Conservation (phyloP, 2,113 vertebrate genomes). For the Ia io region DNA sequence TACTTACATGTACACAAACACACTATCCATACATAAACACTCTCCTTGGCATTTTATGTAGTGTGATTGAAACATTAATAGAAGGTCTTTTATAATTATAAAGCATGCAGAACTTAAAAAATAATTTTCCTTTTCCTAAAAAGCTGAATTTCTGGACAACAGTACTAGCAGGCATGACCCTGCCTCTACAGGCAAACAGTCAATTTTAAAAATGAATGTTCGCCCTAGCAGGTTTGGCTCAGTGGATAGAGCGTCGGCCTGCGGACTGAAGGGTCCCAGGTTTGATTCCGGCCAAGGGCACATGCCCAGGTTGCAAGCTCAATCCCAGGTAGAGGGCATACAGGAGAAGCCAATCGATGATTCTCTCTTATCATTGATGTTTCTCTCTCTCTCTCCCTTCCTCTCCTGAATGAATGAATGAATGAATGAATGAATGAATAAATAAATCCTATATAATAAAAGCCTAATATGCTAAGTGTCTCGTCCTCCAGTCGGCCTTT, state of each 20-base stretch:
- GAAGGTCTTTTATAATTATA: not conserved
- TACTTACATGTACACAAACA: not conserved
- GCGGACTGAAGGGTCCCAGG: no score
- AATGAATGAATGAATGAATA: not conserved
- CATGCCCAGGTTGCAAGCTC: no score
- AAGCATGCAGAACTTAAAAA: not conserved
- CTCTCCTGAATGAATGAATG: no score
- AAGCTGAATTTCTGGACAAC: not conserved
- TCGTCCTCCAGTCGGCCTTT: no score
- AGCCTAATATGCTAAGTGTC: no score
- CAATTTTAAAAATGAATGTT: not conserved
- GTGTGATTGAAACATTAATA: not conserved
- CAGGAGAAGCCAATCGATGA: no score
- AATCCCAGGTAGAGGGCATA: no score
- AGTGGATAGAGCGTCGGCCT: no score
- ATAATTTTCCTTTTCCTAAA: constrained; percentile 24
- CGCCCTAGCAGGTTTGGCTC: no score
- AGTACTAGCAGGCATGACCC: not conserved
- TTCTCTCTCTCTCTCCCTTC: no score
- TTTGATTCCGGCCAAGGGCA: no score
- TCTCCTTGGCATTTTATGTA: not conserved
- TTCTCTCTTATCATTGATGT: no score
- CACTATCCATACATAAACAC: not conserved
- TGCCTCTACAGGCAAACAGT: not conserved
- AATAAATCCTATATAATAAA: not conserved